Base-by-base conservation (phyloP, 2,888 invertebrate genomes). In the Drosophila longiperda region DNA sequence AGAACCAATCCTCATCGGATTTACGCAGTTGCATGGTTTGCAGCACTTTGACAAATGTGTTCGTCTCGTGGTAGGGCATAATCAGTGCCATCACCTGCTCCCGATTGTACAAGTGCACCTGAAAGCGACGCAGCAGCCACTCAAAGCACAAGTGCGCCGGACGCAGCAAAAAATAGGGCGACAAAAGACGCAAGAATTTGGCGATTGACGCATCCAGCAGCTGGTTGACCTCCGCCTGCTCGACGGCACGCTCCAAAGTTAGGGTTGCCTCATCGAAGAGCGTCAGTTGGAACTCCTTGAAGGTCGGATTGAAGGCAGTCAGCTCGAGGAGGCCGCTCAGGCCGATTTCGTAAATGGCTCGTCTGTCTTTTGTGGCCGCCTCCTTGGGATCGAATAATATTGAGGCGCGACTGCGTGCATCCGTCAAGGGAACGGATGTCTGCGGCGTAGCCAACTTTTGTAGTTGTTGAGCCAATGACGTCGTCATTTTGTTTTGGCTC, bases 11-110 rank as follows among this genome's bases (percentile, higher is more conserved):
- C 0, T 92, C 84, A 15, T 84, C 86, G 8, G 73, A 45, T 9
- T 95, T 93, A 26, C 94, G 94, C 15, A 98, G 91, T 61, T 96
- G 94, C 83, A 97, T 91, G 1, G 98, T 94, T 92, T 98, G 97
- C 1, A 99, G 91, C 57, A 97, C 95, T 84, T 95, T 93, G 0
- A 97, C 96, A 93, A 99, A 99, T 74, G 97, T 96, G 79, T 96
- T 96, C 0, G 98, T 97, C 89, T 98, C 97, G 92, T 99, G 98
- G 92, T 98, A 99, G 0, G 99, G 99, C 63, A 99, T 93, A 64
- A 97, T 96, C 11, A 97, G 94, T 72, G 96, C 94, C 86, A 99
- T 94, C 48, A 99, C 94, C 0, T 96, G 95, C 89, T 97, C 96
- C 65, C 95, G 95, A 91, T 99, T 99, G 92, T 96, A 99, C 62